Conservation (phyloP, 2,797 vertebrate genomes). For the Gymnothorax reevesii region DNA sequence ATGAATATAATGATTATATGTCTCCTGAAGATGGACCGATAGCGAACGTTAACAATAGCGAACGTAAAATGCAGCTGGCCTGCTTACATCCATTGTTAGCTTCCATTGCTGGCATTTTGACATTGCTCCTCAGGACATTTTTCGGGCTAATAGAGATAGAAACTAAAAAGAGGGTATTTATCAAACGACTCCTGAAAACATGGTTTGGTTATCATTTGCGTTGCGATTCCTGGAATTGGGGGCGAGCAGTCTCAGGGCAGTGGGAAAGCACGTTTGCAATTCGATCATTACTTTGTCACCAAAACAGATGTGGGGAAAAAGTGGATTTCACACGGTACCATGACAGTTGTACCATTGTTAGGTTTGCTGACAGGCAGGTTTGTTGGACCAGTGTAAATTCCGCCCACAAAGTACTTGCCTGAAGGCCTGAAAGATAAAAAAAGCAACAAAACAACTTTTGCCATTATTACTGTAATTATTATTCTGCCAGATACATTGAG, state of each 20-base stretch:
- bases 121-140: background rate
- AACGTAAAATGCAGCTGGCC: background rate
- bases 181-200: background rate
- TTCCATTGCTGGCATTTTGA: background rate
- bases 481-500: too few species aligned
- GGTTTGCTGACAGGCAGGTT: too few species aligned
- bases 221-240: background rate
- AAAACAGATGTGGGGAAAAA: background rate
- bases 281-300: background rate
- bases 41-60: background rate
- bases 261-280: background rate
- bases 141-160: background rate
- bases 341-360: too few species aligned
- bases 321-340: too few species aligned
- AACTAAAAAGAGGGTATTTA: background rate
- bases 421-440: too few species aligned
- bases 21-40: background rate
- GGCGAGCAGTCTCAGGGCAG: background rate
- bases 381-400: too few species aligned
- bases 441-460: too few species aligned
- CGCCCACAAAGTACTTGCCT: too few species aligned
- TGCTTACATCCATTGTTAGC: background rate
- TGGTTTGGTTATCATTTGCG: background rate
- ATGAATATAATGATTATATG: background rate
- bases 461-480: too few species aligned